Percentiles rank a stretch among this genome's conserved stretches.
These are phyloP conservation scores for Latheticus oryzae DNA, from an alignment of 2,888 invertebrate genomes.

Conservation along the genomic window DNA sequence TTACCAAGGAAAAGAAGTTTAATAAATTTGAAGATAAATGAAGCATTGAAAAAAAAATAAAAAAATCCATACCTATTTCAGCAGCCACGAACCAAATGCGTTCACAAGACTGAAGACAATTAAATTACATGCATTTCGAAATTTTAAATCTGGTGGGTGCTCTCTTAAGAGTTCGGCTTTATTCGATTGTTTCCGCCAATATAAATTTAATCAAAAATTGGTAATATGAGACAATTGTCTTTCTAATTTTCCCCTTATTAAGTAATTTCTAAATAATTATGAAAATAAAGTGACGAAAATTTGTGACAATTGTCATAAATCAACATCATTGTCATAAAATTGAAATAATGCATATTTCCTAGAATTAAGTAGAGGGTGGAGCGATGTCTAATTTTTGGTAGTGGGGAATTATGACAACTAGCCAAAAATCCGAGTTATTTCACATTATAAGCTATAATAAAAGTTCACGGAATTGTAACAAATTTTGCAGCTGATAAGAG, in stretches of 20 bases:
- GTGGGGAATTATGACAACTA: conserved; percentile 44
- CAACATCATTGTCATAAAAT: conserved; percentile 16
- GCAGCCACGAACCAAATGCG: conserved; percentile 46
- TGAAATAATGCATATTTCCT: conserved; percentile 22
- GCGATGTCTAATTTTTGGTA: conserved; percentile 39
- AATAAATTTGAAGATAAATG: too few species aligned
- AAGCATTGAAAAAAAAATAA: conserved; percentile 8
- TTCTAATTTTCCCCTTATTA: conserved; percentile 2
- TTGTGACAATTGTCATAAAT: conserved; percentile 4
- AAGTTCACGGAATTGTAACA: conserved; percentile 24
- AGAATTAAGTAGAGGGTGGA: conserved; percentile 48
- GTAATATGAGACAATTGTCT: conserved; percentile 46
- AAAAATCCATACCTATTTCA: conserved; percentile 44
- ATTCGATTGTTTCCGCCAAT: conserved; percentile 58
- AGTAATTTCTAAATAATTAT: too few species aligned
- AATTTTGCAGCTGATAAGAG: conserved; percentile 15
- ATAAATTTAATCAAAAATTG: conserved; percentile 53
- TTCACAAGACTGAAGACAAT: conserved; percentile 60
- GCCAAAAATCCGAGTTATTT: conserved; percentile 47
- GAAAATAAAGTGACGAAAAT: conserved; percentile 2
- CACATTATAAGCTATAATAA: conserved; percentile 39
- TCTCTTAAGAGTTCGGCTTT: conserved; percentile 58
- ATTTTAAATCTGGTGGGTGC: conserved; percentile 60
- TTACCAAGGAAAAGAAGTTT: too few species aligned
- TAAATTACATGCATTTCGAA: conserved; percentile 57